Percentiles rank a stretch among this genome's conserved stretches.
These are phyloP conservation scores for Oceanodroma leucorhoa DNA, from an alignment of 2,797 vertebrate species.

Conservation along the genomic window DNA sequence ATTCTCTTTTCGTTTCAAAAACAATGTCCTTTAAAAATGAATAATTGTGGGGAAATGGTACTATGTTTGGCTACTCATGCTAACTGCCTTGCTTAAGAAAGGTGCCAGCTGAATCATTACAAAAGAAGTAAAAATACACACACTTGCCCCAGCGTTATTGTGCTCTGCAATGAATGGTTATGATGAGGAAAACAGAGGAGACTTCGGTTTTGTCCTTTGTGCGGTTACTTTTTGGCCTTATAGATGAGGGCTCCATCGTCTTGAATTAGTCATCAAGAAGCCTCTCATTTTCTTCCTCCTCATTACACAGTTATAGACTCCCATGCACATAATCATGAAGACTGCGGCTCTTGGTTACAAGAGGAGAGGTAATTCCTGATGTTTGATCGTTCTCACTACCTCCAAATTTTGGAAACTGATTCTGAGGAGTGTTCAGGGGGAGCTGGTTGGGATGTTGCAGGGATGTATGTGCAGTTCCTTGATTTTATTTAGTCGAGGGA, in stretches of 20 bases:
- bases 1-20: not conserved
- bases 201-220: not conserved
- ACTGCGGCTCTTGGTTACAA: not conserved
- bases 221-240: not conserved
- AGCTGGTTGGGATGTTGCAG: not conserved
- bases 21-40: conserved; percentile 7
- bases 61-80: not conserved
- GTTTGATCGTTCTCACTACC: not conserved
- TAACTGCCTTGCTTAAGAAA: not conserved
- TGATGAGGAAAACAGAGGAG: not conserved
- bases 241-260: not conserved
- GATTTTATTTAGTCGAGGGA: not conserved
- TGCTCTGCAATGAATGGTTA: not conserved
- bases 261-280: not conserved
- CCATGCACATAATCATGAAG: accelerated
- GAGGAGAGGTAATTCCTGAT: not conserved
- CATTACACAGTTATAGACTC: not conserved
- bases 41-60: not conserved
- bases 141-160: not conserved
- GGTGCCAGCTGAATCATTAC: not conserved
- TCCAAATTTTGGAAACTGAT: not conserved
- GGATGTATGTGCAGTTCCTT: not conserved
- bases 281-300: not conserved
- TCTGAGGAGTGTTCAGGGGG: not conserved
- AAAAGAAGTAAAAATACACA: conserved; percentile 17